Evolutionary conservation across 2,888 invertebrate genomes (phyloP), one percentile per base, ranked within the genome.

Genomic region (Microdon myrmicae): DNA sequence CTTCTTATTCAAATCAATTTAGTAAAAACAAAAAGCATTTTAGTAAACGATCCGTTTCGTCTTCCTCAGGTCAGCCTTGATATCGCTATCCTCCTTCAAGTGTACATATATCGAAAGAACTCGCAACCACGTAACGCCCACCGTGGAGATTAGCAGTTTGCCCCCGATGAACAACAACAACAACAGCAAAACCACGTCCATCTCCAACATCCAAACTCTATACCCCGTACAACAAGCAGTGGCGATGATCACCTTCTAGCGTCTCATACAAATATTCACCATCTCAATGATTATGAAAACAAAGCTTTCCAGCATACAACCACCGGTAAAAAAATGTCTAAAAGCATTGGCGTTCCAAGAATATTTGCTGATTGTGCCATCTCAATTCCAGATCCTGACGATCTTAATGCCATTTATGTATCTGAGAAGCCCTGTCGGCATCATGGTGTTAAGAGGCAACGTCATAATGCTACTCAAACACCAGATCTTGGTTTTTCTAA

Each of bases 31-130:
- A n/a, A n/a, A 22, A 6, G 5, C 5, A 22, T 20, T 6, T 41
- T 20, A 44, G 8, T 20, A 6, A 5, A 77, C 90, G 90, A 26
- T 81, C 83, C 3, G 22, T 9, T 20, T 8, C 37, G 4, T 8
- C n/a, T 12, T 67, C 81, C 89, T 29, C 89, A 94, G 82, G 87
- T 90, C 59, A 81, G 85, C 49, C 83, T 87, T 55, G 87, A 87
- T 70, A 72, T 86, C 41, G 82, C 85, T 32, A 87, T 87, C 70
- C 78, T 87, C 71, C 82, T 88, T 37, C 87, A 88, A 80, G 85
- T 88, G 39, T 90, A 89, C 72, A 79, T 86, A 67, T 87, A 87
- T 75, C 81, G 83, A 67, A 83, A 82, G 64, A 85, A 83, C 72
- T 77, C 81, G 29, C 82, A 81, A 69, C 79, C 81, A 54, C 78